Evolutionary conservation across 2,113 vertebrate genomes (phyloP).

Genomic region (Sander lucioperca): DNA sequence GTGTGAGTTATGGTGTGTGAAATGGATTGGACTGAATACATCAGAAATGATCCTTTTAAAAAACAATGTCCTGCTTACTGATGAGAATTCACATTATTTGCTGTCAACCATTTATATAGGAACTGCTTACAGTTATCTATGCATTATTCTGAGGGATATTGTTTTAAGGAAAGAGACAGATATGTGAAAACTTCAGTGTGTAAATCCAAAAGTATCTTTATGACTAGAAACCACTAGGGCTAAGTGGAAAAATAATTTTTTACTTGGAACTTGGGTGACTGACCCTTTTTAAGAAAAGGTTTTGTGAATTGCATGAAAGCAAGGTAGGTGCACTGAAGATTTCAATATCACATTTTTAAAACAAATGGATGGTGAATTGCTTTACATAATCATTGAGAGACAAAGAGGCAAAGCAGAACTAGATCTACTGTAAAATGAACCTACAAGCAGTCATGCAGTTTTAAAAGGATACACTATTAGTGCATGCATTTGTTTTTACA

Average conservation of each 20-base stretch:
- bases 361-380: not conserved
- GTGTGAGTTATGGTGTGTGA: too few species aligned
- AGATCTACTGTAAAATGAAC: not conserved
- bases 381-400: not conserved
- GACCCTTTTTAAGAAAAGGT: constrained; percentile 17
- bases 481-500: not conserved
- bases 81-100: not conserved
- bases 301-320: not conserved
- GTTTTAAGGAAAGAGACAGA: not conserved
- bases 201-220: not conserved
- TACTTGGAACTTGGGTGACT: constrained; percentile 12
- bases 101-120: not conserved
- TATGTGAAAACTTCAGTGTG: not conserved
- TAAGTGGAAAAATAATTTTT: not conserved
- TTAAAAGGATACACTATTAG: not conserved
- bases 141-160: not conserved
- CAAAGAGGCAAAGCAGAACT: not conserved
- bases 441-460: not conserved
- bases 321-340: not conserved
- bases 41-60: not conserved
- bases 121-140: too few species aligned
- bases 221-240: not conserved
- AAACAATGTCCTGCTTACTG: not conserved
- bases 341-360: not conserved
- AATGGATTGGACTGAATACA: too few species aligned